Evolutionary conservation across 2,888 invertebrate genomes (phyloP), one percentile per base, ranked within the genome.

Genomic region (Diloba caeruleocephala): DNA sequence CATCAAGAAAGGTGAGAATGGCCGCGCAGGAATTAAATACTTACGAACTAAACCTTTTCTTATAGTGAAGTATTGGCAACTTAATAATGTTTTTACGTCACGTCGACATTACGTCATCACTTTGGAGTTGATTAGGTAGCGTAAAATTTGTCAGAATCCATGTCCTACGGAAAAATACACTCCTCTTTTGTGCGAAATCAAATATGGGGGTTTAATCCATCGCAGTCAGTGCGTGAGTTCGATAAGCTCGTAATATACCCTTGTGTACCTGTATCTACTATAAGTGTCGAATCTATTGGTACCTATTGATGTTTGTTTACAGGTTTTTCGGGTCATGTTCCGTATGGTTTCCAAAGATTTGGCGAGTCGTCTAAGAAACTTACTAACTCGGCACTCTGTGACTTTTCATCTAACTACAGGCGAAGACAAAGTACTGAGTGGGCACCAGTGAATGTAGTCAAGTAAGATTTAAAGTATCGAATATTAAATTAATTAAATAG

Each of bases 321-420:
- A 96, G 96, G 96, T 74, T 96, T 95, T 79, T 87, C 95, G 29
- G 96, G 95, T 26, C 95, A 96, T 76, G 94, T 96, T 28, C 96
- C 96, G 0, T 95, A 95, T 62, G 95, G 95, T 31, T 94, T 95
- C 78, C 93, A 94, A 60, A 92, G 95, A 14, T 96, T 95, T 76
- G 96, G 96, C 3, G 95, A 95, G 68, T 89, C 95, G 1, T 95
- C 95, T 57, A 94, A 95, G 78, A 94, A 95, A 42, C 90, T 96
- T 67, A 96, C 96, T 3, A 96, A 96, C 66, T 95, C 96, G 43
- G 96, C 96, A 0, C 92, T 97, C 19, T 95, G 96, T 74, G 96
- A 96, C 76, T 97, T 97, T 82, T 96, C 96, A 0, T 95, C 96
- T 13, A 96, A 96, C 83, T 96, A 97, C 85, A 94, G 96, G 59